These are phyloP conservation scores for Drosophila bipectinata DNA, from an alignment of 1,140 invertebrate species.

Conservation along the genomic window DNA sequence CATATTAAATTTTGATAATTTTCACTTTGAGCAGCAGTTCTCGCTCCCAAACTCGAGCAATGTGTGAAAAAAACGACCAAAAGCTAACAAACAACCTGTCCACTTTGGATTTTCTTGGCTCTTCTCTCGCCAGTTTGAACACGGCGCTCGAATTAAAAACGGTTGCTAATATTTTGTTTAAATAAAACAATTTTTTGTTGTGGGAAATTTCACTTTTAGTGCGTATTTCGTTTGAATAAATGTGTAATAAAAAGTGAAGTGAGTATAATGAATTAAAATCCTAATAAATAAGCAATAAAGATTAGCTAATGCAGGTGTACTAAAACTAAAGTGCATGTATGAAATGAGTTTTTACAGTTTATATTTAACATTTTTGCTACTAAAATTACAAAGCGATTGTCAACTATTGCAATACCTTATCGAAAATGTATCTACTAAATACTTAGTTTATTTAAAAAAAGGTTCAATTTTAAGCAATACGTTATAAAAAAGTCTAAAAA, in stretches of 20 bases:
- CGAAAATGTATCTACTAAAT: too few species aligned
- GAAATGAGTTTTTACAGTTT: too few species aligned
- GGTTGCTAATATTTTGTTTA: slow-evolving; percentile 61
- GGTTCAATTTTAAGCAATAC: too few species aligned
- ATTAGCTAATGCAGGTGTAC: slow-evolving; percentile 19
- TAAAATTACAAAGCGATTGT: too few species aligned
- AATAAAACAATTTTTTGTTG: slow-evolving; percentile 44
- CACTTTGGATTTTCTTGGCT: slow-evolving; percentile 16
- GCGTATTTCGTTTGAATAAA: slow-evolving; percentile 36
- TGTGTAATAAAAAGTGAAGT: slow-evolving; percentile 14
- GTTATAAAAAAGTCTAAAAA: too few species aligned
- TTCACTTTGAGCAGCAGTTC: slow-evolving; percentile 59
- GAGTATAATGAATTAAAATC: neutral
- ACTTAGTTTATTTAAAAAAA: too few species aligned
- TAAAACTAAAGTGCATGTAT: neutral
- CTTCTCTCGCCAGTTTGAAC: slow-evolving; percentile 30
- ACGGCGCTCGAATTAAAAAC: slow-evolving; percentile 36
- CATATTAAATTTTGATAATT: slow-evolving; percentile 72
- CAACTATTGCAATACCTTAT: too few species aligned
- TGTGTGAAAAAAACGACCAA: slow-evolving; percentile 57
- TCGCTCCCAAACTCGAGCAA: slow-evolving; percentile 33
- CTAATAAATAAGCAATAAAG: neutral
- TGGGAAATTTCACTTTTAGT: slow-evolving; percentile 72
- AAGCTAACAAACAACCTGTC: slow-evolving; percentile 15
- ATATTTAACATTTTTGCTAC: too few species aligned